Evolutionary conservation across 1,140 invertebrate species (phyloP).

Genomic region (Harpegnathos saltator): DNA sequence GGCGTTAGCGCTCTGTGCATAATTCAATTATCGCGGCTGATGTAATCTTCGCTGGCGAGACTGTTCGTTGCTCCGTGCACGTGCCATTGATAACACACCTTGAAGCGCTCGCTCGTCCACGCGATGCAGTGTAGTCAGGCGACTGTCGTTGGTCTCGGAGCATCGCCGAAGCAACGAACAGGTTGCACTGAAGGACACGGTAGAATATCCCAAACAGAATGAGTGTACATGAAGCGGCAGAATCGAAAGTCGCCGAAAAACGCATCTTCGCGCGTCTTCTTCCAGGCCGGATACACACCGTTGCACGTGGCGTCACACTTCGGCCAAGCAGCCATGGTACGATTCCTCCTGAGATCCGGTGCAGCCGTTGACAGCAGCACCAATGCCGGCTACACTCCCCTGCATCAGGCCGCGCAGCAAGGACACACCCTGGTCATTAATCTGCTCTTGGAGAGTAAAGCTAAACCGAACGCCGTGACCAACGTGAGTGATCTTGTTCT

Average conservation of each 20-base stretch:
- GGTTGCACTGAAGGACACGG: not conserved
- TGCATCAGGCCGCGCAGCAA: slow-evolving; percentile 99
- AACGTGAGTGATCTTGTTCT: slow-evolving; percentile 90
- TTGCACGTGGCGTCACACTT: slow-evolving; percentile 98
- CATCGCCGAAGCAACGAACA: not conserved
- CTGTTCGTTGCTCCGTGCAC: slow-evolving; percentile 26
- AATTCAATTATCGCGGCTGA: slow-evolving; percentile 55
- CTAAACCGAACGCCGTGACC: slow-evolving; percentile 97
- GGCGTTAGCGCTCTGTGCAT: slow-evolving; percentile 18
- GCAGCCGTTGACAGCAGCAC: slow-evolving; percentile 90
- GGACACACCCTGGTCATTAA: slow-evolving; percentile 98
- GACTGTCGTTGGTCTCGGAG: not conserved
- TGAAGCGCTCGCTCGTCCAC: not conserved
- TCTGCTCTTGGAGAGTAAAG: slow-evolving; percentile 96
- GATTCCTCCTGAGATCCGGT: slow-evolving; percentile 94
- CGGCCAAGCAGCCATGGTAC: slow-evolving; percentile 97
- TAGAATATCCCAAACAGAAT: too few relatives aligned
- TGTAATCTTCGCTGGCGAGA: slow-evolving; percentile 26
- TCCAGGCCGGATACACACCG: slow-evolving; percentile 96
- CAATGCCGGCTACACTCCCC: slow-evolving; percentile 97
- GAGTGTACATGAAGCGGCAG: too few relatives aligned
- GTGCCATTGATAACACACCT: slow-evolving; percentile 35
- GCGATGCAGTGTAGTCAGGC: not conserved
- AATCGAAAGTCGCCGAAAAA: too few relatives aligned
- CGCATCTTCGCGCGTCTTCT: slow-evolving; percentile 13